Base-by-base conservation (phyloP, 2,113 vertebrate genomes). In the Alaudala cheleensis region DNA sequence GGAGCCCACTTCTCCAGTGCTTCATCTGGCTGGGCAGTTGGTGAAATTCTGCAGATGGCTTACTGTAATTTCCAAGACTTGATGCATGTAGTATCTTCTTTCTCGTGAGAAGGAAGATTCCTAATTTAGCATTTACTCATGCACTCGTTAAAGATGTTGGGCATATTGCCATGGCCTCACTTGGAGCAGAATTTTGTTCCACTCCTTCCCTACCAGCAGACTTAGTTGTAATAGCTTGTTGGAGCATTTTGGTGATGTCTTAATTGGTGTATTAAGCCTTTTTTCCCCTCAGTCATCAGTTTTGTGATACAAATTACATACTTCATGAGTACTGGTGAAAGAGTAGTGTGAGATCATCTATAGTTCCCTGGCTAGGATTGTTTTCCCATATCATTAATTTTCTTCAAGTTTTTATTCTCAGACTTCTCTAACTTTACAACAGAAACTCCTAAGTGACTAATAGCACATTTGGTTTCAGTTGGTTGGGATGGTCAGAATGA, bases 111-210 rank as follows among this genome's bases (percentile, higher is more conserved):
- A 71, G 82, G 83, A 92, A 90, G 76, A 50, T 78, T 94, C 86
- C 40, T 88, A 88, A 86, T 92, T 95, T 97, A 94, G 65, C 51
- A 34, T 83, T 92, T 96, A 65, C 72, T 96, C 88, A 83, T 83
- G 49, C 49, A 7, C 56, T 90, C 53, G 9, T 94, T 96, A 92
- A 94, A 88, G 86, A 69, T 56, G 45, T 84, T 93, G 85, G 96
- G 93, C 96, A 71, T 88, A 70, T 54, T 96, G 93, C 94, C 93
- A 93, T 92, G 87, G 81, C 79, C 82, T 91, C 66, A 86, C 89
- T 95, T 81, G 85, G 92, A 96, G 85, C 67, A 61, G 93, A 91
- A 74, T 93, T 96, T 90, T 92, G 51, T 90, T 96, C 93, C 92
- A 86, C 51, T 94, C 72, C 65, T 72, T 95, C 40, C n/a, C 66